Percentiles rank a stretch among this genome's conserved stretches.
Conservation (phyloP, 2,797 vertebrate species). For the Hypotaenidia okinawae region DNA sequence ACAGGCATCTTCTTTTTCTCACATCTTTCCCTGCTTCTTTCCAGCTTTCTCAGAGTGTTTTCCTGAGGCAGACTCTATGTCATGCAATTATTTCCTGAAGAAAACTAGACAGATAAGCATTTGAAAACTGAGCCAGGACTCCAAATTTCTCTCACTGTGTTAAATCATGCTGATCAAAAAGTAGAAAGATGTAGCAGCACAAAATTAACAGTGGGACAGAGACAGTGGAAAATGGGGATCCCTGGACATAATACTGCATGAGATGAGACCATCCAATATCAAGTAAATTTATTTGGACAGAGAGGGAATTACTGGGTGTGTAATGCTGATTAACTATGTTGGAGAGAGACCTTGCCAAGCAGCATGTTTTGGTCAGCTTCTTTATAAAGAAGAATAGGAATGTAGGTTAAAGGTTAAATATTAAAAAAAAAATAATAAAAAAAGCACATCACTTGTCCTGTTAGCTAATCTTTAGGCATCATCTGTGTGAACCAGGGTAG, state of each 20-base stretch:
- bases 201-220: conserved; percentile 13
- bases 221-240: conserved; percentile 21
- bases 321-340: conserved; percentile 69
- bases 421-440: background rate
- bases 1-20: background rate
- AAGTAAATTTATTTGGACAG: conserved; percentile 54
- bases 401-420: conserved; percentile 67
- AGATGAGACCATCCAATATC: background rate
- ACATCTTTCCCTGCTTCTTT: background rate
- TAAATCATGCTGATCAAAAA: conserved; percentile 47
- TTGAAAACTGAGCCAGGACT: conserved; percentile 43
- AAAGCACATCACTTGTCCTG: conserved; percentile 18
- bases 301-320: conserved; percentile 66
- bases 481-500: conserved; percentile 1
- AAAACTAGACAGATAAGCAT: conserved; percentile 50
- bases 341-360: conserved; percentile 59
- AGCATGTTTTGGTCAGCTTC: conserved; percentile 57
- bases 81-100: conserved; percentile 62
- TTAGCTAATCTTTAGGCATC: conserved; percentile 48
- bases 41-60: conserved; percentile 47
- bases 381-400: conserved; percentile 45
- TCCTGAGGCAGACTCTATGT: conserved; percentile 48
- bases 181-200: conserved; percentile 5
- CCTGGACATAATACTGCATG: background rate
- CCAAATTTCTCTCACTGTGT: conserved; percentile 33